Percentiles rank a stretch among this genome's conserved stretches.
These are phyloP conservation scores for Oscheius sp. DNA, from an alignment of 2,888 invertebrate species.

Conservation along the genomic window DNA sequence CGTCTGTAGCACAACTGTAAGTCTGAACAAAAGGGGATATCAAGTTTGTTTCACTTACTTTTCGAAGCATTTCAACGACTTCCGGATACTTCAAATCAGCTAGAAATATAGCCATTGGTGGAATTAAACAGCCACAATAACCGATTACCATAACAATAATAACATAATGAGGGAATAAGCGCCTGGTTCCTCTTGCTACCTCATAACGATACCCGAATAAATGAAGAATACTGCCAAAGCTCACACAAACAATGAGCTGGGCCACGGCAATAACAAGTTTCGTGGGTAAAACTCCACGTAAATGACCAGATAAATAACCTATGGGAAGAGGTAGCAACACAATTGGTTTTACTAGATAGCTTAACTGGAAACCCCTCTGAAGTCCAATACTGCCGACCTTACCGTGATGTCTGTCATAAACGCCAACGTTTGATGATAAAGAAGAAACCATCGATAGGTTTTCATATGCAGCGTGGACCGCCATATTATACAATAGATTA, in stretches of 20 bases:
- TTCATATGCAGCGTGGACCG: neutral
- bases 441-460: neutral
- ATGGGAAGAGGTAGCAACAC: neutral
- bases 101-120: neutral
- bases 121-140: neutral
- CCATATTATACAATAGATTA: neutral
- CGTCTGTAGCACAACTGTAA: neutral
- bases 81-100: neutral
- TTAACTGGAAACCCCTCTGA: neutral
- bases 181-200: neutral
- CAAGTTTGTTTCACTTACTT: neutral
- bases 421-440: neutral
- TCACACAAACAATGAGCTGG: neutral
- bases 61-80: neutral
- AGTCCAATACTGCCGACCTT: neutral
- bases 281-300: neutral
- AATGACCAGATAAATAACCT: neutral
- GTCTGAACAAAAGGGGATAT: neutral
- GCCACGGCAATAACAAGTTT: neutral
- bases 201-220: constrained; percentile 1
- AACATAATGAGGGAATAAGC: neutral
- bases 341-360: neutral
- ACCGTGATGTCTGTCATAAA: neutral
- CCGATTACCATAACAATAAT: neutral
- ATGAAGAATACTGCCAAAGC: neutral